These are phyloP conservation scores for Hirtodrosophila cameraria DNA, from an alignment of 2,888 invertebrate species.

Conservation along the genomic window DNA sequence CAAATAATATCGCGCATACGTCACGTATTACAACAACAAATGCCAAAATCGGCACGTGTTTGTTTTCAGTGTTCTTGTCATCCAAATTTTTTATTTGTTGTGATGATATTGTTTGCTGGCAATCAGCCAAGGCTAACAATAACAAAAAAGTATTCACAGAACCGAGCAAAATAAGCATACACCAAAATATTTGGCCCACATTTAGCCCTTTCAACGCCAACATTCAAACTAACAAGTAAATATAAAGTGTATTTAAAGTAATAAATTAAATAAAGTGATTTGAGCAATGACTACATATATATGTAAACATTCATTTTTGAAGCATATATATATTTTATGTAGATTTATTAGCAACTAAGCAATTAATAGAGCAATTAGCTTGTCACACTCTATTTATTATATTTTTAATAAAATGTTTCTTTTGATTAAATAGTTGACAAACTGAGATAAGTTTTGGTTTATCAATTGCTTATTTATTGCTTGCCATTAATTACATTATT, in stretches of 20 bases:
- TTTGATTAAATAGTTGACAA: conserved; percentile 1
- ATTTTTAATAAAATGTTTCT: not conserved
- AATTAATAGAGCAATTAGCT: conserved; percentile 13
- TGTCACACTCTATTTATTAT: conserved; percentile 9
- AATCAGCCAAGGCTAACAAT: conserved; percentile 55
- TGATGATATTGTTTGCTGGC: conserved; percentile 56
- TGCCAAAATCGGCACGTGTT: conserved; percentile 21
- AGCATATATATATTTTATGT: conserved; percentile 1
- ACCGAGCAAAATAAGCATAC: conserved; percentile 6
- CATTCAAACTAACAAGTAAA: not conserved
- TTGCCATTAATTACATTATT: not conserved
- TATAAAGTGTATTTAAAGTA: not conserved
- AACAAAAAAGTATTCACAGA: conserved; percentile 11
- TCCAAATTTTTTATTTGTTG: conserved; percentile 30
- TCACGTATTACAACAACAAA: conserved; percentile 20
- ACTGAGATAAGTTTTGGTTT: not conserved
- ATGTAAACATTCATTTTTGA: not conserved
- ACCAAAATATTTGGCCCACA: conserved; percentile 16
- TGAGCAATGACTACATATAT: conserved; percentile 11
- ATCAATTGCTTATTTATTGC: not conserved
- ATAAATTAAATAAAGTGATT: conserved; percentile 21
- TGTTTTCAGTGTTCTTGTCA: conserved; percentile 37
- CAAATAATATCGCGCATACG: conserved; percentile 53
- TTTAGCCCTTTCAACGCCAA: conserved; percentile 11
- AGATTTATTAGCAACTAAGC: conserved; percentile 8